phyloP scores from a whole-genome alignment of 2,797 vertebrate species.

The Anabas testudineus region DNA sequence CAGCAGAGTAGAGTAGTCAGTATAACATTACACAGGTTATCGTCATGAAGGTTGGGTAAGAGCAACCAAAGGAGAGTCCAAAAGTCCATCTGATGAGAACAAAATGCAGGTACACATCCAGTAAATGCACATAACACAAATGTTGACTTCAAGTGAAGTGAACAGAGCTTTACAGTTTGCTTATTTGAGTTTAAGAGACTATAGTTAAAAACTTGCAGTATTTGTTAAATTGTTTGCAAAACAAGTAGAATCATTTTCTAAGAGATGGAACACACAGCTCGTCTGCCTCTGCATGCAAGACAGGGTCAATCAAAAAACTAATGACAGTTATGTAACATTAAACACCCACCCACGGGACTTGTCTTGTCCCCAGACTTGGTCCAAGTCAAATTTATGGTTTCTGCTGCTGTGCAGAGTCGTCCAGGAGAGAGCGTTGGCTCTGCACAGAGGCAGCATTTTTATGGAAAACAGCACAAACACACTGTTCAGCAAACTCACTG shows the following conservation, averaged over 20 bases:
- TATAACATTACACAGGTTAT: too few species aligned
- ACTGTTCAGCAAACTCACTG: constrained; percentile 13
- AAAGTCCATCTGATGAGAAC: too few species aligned
- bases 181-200: background rate
- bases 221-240: constrained; percentile 10
- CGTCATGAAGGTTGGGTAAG: too few species aligned
- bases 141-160: constrained; percentile 1
- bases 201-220: background rate
- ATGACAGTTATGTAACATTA: constrained; percentile 21
- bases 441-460: constrained; percentile 18
- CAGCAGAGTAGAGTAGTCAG: too few species aligned
- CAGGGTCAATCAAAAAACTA: background rate
- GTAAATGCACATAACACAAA: too few species aligned
- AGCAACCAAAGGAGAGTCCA: too few species aligned
- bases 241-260: background rate
- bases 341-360: constrained; percentile 4
- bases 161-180: background rate
- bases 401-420: constrained; percentile 14
- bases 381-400: constrained; percentile 8
- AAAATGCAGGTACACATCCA: background rate
- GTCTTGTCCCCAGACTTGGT: background rate
- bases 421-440: constrained; percentile 19
- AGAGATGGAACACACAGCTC: background rate
- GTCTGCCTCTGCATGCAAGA: background rate
- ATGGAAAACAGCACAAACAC: background rate